A percentile compares a stretch with the other conserved stretches of the same genome.
Conservation (phyloP, 2,113 vertebrate genomes). For the Cryptomyrus ogoouensis region DNA sequence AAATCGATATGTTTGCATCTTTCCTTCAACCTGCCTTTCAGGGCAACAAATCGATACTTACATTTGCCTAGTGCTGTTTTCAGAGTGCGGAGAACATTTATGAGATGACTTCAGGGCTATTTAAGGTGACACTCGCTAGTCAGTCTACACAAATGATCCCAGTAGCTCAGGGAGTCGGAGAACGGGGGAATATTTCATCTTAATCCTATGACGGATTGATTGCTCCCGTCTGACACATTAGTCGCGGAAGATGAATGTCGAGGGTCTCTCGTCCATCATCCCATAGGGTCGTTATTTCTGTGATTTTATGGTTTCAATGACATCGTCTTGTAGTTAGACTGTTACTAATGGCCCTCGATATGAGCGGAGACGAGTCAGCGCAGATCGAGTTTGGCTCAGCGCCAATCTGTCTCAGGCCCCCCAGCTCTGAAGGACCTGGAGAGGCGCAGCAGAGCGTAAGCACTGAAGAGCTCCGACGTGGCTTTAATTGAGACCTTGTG, state of each 20-base stretch:
- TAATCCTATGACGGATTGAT: not conserved
- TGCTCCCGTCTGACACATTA: not conserved
- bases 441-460: not conserved
- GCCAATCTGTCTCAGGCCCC: not conserved
- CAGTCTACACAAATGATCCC: not conserved
- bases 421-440: not conserved
- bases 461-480: not conserved
- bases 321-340: not conserved
- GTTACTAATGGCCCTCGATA: not conserved
- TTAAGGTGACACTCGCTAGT: constrained; percentile 2
- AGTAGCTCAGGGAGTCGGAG: not conserved
- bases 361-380: not conserved
- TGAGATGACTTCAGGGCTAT: not conserved
- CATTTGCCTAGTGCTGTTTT: not conserved
- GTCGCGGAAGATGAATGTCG: not conserved
- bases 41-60: not conserved
- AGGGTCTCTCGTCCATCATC: not conserved
- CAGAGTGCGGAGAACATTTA: not conserved
- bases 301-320: not conserved
- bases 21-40: constrained; percentile 3
- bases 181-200: not conserved
- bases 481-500: not conserved
- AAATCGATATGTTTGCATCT: not conserved
- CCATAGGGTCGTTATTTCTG: not conserved
- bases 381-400: not conserved